Base-by-base conservation (phyloP, 2,888 invertebrate species). In the Dugesia japonica region DNA sequence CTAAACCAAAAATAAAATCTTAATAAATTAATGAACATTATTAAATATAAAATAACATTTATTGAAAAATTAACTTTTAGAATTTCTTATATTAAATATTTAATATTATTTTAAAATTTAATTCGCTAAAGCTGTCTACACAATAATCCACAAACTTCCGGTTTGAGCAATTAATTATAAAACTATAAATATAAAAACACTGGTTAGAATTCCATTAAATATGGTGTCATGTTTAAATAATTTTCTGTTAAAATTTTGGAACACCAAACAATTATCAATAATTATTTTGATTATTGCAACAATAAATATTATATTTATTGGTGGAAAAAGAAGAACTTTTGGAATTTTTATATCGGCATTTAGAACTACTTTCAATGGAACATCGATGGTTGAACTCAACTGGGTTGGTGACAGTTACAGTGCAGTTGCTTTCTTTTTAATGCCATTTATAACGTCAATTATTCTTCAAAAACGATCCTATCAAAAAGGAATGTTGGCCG, bases 381-480 rank as follows among this genome's bases (percentile, higher is more conserved):
- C 77, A 1, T 42, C 27, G 15, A 73, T 78, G 74, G 38, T 72
- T 9, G 78, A 78, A 42, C 28, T 78, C 15, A 74, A 78, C 71
- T 78, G 76, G 78, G 78, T 78, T 71, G 78, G 78, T n/a, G 78
- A 78, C 78, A 78, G 77, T 23, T 78, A 78, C 26, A 78, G 78
- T 13, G 78, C 78, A 26, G 20, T 78, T 1, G 78, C 42, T 9
- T 78, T 78, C 74, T 78, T 78, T 38, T 27, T 78, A 23, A 78
- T 78, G 78, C 78, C 78, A 20, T 73, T 78, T 38, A 71, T 78
- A 9, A 78, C 77, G 9, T 26, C 77, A 0, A 15, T 78, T 17
- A 28, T 78, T n/a, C 28, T 75, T 9, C n/a, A 26, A 23, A 31
- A 78, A 20, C 28, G 76, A 1, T 28, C 72, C 26, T 78, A 78